Conservation (phyloP, 2,888 invertebrate species). For the Dicyrtomina minuta region DNA sequence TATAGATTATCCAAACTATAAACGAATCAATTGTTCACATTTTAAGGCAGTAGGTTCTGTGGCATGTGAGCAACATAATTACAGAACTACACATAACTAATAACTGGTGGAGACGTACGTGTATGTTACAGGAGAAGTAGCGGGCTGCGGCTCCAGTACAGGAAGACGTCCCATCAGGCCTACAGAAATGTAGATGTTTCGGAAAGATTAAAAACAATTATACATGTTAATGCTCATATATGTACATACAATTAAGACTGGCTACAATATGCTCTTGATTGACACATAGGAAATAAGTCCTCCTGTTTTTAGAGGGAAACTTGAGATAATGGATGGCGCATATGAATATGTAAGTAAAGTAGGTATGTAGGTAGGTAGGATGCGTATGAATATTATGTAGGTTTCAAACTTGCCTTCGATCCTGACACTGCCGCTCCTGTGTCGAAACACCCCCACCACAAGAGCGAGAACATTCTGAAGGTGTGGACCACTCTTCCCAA, state of each 20-base stretch:
- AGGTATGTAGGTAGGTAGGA: too few relatives aligned
- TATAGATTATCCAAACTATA: too few relatives aligned
- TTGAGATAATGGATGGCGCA: background rate
- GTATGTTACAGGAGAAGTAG: constrained; percentile 88
- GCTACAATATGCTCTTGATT: background rate
- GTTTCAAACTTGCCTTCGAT: constrained; percentile 12
- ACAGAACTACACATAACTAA: too few relatives aligned
- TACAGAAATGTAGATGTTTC: constrained; percentile 56
- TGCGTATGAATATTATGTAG: background rate
- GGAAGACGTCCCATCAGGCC: constrained; percentile 64
- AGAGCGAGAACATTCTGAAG: constrained; percentile 80
- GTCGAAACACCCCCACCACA: constrained; percentile 92
- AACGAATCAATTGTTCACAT: too few relatives aligned
- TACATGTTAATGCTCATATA: background rate
- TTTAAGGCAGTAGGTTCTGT: too few relatives aligned
- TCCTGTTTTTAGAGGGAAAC: background rate
- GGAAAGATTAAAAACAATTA: background rate
- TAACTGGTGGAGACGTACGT: constrained; percentile 59
- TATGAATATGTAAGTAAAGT: too few relatives aligned
- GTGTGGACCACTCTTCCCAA: constrained; percentile 83
- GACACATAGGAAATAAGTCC: background rate
- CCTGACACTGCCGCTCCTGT: constrained; percentile 75
- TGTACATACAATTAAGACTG: too few relatives aligned
- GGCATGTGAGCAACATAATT: too few relatives aligned
- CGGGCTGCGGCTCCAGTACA: constrained; percentile 79